These are phyloP conservation scores for Pogoniulus pusillus DNA, from an alignment of 2,797 vertebrate genomes.

Conservation along the genomic window DNA sequence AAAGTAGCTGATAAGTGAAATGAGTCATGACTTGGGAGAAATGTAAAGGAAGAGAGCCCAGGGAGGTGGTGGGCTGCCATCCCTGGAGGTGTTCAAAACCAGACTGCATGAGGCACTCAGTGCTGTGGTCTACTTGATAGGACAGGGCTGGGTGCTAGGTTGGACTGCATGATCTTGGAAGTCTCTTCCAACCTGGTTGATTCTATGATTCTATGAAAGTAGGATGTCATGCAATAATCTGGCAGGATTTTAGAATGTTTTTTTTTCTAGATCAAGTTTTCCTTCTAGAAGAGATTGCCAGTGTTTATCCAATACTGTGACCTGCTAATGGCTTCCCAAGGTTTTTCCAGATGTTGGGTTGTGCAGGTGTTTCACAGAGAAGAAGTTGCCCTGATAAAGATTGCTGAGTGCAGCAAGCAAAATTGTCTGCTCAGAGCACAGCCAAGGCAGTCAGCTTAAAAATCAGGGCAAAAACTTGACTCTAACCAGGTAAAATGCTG, in stretches of 20 bases:
- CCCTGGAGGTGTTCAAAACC: too few species aligned
- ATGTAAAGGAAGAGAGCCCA: background rate
- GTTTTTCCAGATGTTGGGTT: background rate
- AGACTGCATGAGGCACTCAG: too few species aligned
- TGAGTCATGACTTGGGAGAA: background rate
- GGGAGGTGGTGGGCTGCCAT: too few species aligned
- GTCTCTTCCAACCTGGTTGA: too few species aligned
- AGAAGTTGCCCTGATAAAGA: background rate
- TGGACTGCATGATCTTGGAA: too few species aligned
- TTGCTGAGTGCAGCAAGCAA: background rate
- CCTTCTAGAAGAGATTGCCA: background rate
- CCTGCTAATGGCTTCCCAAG: background rate
- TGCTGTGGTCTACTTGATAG: too few species aligned
- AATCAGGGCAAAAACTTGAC: background rate
- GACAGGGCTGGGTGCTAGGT: too few species aligned
- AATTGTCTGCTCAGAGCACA: background rate
- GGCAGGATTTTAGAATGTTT: background rate
- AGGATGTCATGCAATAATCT: background rate
- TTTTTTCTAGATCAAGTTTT: background rate
- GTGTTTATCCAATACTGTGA: background rate
- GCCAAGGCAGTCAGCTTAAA: background rate
- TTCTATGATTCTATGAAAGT: too few species aligned
- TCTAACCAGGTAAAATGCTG: constrained; percentile 15
- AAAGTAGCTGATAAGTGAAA: background rate
- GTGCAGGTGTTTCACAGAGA: background rate